Percentiles rank a stretch among this genome's conserved stretches.
These are phyloP conservation scores for Scaptomyza tumidula DNA, from an alignment of 2,888 invertebrate genomes.

Conservation along the genomic window DNA sequence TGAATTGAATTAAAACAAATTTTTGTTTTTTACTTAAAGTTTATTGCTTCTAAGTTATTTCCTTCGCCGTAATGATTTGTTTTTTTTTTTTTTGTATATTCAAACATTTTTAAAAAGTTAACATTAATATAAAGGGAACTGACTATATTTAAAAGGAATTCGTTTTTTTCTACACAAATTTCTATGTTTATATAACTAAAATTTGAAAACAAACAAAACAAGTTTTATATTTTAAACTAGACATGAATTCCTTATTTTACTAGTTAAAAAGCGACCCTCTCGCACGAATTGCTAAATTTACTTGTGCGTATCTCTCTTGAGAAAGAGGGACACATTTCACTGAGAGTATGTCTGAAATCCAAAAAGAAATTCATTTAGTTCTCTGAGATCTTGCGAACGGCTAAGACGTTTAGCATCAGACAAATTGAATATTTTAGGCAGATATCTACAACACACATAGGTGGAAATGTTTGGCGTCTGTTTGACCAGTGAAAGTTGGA, in stretches of 20 bases:
- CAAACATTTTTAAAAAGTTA: too few relatives aligned
- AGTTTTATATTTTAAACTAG: background rate
- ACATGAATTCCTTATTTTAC: background rate
- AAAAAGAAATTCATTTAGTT: conserved; percentile 45
- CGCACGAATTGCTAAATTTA: conserved; percentile 61
- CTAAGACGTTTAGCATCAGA: conserved; percentile 36
- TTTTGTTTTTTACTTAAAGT: too few relatives aligned
- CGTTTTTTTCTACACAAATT: too few relatives aligned
- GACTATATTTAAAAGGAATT: too few relatives aligned
- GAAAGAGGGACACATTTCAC: conserved; percentile 25
- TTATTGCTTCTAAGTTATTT: too few relatives aligned
- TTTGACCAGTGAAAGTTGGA: conserved; percentile 67
- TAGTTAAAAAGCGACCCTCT: conserved; percentile 20
- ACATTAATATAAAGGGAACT: too few relatives aligned
- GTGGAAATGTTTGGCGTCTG: conserved; percentile 66
- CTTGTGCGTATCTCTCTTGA: conserved; percentile 46
- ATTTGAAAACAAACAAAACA: background rate
- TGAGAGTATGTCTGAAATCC: conserved; percentile 17
- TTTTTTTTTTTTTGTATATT: too few relatives aligned
- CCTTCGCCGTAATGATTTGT: too few relatives aligned
- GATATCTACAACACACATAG: background rate
- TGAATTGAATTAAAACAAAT: too few relatives aligned
- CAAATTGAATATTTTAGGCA: conserved; percentile 25
- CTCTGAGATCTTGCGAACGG: conserved; percentile 41
- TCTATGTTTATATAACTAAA: too few relatives aligned